phyloP scores from a whole-genome alignment of 1,140 invertebrate genomes.

The Sycophaga agraensis region DNA sequence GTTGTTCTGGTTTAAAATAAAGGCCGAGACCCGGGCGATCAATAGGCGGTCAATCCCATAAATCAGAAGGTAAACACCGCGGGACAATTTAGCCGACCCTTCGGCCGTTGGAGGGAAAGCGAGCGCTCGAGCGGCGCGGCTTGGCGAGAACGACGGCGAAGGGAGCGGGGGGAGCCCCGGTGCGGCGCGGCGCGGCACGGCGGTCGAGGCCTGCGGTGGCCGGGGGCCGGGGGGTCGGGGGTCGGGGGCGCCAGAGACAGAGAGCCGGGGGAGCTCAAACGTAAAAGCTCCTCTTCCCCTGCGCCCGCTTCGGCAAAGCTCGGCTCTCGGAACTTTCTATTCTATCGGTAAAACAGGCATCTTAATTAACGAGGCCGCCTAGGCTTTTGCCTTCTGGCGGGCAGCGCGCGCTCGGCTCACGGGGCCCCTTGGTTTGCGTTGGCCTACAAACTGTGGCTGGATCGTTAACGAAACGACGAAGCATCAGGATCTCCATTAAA shows the following conservation, averaged over 20 bases:
- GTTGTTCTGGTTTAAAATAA: conserved; percentile 20
- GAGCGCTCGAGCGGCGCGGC: conserved; percentile 15
- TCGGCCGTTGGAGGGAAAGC: conserved; percentile 21
- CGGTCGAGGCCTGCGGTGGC: no score
- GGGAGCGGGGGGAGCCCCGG: neutral
- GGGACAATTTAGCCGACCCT: conserved; percentile 40
- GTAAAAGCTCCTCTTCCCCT: conserved; percentile 11
- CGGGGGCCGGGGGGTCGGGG: no score
- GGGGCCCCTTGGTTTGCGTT: no score
- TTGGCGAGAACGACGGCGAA: neutral
- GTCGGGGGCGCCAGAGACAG: neutral
- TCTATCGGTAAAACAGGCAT: conserved; percentile 36
- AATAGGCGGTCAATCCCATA: conserved; percentile 41
- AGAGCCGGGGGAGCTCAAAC: no score
- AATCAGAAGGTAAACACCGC: conserved; percentile 47
- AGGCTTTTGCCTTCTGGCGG: neutral
- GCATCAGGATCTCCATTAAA: conserved; percentile 19
- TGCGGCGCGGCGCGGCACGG: neutral
- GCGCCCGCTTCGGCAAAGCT: neutral
- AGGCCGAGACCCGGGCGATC: conserved; percentile 11
- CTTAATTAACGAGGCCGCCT: conserved; percentile 37
- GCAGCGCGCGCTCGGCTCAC: no score
- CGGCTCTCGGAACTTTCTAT: conserved; percentile 5
- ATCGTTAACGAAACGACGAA: conserved; percentile 15
- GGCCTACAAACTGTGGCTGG: neutral